Evolutionary conservation across 2,888 invertebrate species (phyloP).

Genomic region (Melolontha melolontha): DNA sequence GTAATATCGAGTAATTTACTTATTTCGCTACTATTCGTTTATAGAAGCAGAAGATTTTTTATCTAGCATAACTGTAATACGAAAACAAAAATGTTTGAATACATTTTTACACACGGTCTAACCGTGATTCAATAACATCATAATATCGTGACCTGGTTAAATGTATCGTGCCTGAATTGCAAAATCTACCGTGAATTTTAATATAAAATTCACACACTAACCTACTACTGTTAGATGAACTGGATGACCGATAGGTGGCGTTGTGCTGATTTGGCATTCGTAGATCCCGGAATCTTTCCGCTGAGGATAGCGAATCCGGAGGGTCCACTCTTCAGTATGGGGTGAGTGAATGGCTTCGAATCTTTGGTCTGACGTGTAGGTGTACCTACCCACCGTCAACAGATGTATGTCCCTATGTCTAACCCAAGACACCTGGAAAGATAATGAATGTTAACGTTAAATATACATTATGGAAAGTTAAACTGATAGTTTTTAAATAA

Average conservation of each 20-base stretch:
- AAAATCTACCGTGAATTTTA: constrained; percentile 39
- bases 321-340: constrained; percentile 88
- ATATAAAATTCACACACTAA: constrained; percentile 66
- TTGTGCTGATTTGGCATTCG: constrained; percentile 93
- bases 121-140: constrained; percentile 25
- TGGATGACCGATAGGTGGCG: constrained; percentile 87
- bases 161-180: constrained; percentile 40
- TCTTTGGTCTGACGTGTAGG: constrained; percentile 86
- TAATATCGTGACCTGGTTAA: constrained; percentile 23
- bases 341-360: constrained; percentile 89
- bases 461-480: too few relatives aligned
- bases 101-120: constrained; percentile 1
- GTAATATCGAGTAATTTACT: too few relatives aligned
- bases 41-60: too few relatives aligned
- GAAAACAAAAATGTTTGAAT: constrained; percentile 2
- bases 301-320: constrained; percentile 81
- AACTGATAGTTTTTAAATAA: too few relatives aligned
- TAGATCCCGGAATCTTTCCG: constrained; percentile 83
- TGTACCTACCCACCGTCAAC: constrained; percentile 80
- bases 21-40: too few relatives aligned
- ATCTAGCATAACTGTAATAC: not conserved
- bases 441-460: constrained; percentile 4
- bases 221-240: constrained; percentile 86
- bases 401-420: constrained; percentile 81
- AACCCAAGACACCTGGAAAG: constrained; percentile 80